Percentiles rank a stretch among this genome's conserved stretches.
phyloP scores from a whole-genome alignment of 2,113 vertebrate species.

The Danionella cerebrum region DNA sequence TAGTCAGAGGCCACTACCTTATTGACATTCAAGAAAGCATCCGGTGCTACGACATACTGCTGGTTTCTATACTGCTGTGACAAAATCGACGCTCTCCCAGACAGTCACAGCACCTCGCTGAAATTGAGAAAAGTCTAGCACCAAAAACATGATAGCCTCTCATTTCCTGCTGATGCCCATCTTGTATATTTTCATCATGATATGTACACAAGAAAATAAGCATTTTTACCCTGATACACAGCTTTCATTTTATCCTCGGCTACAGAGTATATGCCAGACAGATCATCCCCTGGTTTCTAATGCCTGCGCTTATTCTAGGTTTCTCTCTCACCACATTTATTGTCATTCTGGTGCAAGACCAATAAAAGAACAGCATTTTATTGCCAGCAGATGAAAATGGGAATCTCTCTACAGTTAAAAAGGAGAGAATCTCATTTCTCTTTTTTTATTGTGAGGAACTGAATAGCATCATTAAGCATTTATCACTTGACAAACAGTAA shows the following conservation, averaged over 20 bases:
- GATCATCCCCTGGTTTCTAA: neutral
- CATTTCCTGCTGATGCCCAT: constrained; percentile 22
- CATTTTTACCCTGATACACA: neutral
- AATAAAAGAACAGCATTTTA: constrained; percentile 2
- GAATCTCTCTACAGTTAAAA: constrained; percentile 11
- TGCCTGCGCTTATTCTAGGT: neutral
- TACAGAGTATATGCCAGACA: neutral
- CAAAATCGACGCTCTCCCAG: neutral
- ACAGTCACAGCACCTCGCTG: constrained; percentile 15
- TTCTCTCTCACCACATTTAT: neutral
- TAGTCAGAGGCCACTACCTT: constrained; percentile 23
- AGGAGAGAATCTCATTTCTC: constrained; percentile 2
- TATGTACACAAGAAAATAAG: constrained; percentile 19
- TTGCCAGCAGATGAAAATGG: constrained; percentile 2
- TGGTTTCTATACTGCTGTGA: constrained; percentile 3
- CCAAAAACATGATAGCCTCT: constrained; percentile 4
- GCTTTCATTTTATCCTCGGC: neutral
- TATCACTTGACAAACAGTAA: constrained; percentile 16
- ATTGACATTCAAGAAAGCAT: constrained; percentile 23
- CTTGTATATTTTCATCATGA: constrained; percentile 15
- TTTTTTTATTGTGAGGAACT: constrained; percentile 9
- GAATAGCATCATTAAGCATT: constrained; percentile 25
- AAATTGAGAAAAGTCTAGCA: neutral
- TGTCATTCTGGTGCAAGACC: neutral
- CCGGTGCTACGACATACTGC: neutral